phyloP scores from a whole-genome alignment of 2,113 vertebrate species.

The Alouatta palliata region DNA sequence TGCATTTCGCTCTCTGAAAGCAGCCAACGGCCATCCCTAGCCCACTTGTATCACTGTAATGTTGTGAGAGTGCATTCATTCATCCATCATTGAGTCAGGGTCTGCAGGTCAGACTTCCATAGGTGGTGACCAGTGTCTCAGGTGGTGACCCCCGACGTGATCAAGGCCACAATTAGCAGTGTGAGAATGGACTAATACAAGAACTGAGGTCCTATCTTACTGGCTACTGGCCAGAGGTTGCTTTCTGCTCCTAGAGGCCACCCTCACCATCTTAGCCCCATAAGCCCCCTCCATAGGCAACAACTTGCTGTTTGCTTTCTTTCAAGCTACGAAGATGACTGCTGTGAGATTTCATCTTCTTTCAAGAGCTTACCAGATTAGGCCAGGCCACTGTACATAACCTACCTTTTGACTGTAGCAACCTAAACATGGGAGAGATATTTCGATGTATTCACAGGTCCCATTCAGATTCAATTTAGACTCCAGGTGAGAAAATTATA shows the following conservation, averaged over 20 bases:
- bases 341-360: neutral
- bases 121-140: no score
- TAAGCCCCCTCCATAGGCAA: neutral
- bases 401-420: neutral
- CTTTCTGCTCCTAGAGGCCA: neutral
- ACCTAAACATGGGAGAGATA: neutral
- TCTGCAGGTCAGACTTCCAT: no score
- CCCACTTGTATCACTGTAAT: no score
- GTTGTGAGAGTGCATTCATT: no score
- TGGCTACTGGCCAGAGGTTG: neutral
- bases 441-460: neutral
- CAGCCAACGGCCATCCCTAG: no score
- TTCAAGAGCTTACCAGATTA: neutral
- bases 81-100: no score
- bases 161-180: no score
- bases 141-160: no score
- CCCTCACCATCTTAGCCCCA: neutral
- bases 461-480: neutral
- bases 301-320: neutral
- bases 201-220: neutral
- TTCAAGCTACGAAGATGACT: neutral
- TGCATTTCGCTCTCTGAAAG: no score
- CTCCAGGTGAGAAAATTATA: neutral
- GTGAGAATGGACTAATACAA: no score
- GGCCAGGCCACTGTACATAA: neutral